These are phyloP conservation scores for Trichogramma pretiosum DNA, from an alignment of 1,140 invertebrate genomes.

Conservation along the genomic window DNA sequence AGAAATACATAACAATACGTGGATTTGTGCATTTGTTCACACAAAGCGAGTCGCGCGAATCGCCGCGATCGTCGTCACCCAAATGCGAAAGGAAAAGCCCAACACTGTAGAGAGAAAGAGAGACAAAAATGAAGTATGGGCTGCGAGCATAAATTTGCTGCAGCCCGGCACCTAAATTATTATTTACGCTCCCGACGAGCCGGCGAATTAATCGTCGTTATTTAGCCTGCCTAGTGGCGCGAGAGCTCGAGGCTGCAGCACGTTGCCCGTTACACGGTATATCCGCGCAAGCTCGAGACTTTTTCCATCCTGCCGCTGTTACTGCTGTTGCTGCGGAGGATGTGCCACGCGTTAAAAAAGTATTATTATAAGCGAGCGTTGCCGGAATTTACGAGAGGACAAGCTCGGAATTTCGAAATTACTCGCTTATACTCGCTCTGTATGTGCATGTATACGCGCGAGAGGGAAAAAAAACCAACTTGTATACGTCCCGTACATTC, in stretches of 20 bases:
- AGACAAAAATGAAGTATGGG: too few relatives aligned
- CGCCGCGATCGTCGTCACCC: conserved; percentile 12
- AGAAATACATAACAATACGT: too few relatives aligned
- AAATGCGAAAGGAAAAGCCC: too few relatives aligned
- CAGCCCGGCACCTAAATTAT: conserved; percentile 9
- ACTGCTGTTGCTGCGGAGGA: not conserved
- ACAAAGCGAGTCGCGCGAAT: too few relatives aligned
- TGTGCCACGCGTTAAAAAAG: conserved; percentile 1
- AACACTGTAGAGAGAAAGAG: too few relatives aligned
- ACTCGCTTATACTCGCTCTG: too few relatives aligned
- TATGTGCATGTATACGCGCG: too few relatives aligned
- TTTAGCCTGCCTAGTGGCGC: conserved; percentile 9
- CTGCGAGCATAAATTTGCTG: conserved; percentile 10
- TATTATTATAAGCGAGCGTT: not conserved
- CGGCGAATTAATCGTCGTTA: conserved; percentile 16
- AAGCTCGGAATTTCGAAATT: conserved; percentile 15
- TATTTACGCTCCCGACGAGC: conserved; percentile 17
- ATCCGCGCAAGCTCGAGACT: not conserved
- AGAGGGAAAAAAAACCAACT: too few relatives aligned
- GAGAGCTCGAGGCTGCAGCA: not conserved
- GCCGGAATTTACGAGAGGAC: conserved; percentile 13
- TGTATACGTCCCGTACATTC: too few relatives aligned
- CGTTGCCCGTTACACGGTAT: too few relatives aligned
- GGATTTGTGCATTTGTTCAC: too few relatives aligned
- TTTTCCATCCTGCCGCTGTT: not conserved